Evolutionary conservation across 2,113 vertebrate species (phyloP), one percentile per base, ranked within the genome.

Genomic region (Micromys minutus): DNA sequence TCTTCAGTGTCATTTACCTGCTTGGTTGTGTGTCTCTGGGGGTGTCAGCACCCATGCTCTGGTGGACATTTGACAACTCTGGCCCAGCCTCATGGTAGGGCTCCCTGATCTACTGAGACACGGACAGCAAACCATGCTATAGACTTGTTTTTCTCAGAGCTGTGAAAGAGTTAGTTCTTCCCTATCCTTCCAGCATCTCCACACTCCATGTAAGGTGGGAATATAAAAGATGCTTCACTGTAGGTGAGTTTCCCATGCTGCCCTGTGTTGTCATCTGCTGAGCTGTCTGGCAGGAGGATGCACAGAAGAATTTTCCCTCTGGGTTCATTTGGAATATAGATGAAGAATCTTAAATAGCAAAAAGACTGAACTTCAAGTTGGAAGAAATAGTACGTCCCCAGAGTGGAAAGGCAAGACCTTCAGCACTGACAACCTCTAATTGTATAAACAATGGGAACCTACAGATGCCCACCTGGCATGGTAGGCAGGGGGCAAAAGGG

Each of bases 31-130:
- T 24, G 24, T 45, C 52, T 81, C 26, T 21, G 0, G 21, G 24
- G 39, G 22, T 22, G 0, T 7, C 8, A 12, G 4, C 11, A 10
- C 7, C 50, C 13, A 8, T 2, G 55, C 19, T 42, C 22, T 34
- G 21, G 1, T 13, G 15, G 45, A 29, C 3, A 2, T 15, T 7
- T 50, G 9, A 59, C 52, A 45, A 39, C 67, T 21, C 50, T 74
- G 52, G 11, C 36, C 36, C 85, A 87, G 85, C 22, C 3, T 39
- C 12, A 5, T 29, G 47, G 31, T 71, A 47, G 22, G 31, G 36
- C 47, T 55, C 34, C 24, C 47, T 24, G 36, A 34, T 55, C 45
- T 4, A 16, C 42, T 42, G n/a, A 42, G 24, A 75, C 1, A 10
- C 26, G 34, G 26, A 0, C 52, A 42, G 8, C 9, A 21, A 19